These are phyloP conservation scores for Lepidurus arcticus DNA, from an alignment of 1,140 invertebrate species.

Conservation along the genomic window DNA sequence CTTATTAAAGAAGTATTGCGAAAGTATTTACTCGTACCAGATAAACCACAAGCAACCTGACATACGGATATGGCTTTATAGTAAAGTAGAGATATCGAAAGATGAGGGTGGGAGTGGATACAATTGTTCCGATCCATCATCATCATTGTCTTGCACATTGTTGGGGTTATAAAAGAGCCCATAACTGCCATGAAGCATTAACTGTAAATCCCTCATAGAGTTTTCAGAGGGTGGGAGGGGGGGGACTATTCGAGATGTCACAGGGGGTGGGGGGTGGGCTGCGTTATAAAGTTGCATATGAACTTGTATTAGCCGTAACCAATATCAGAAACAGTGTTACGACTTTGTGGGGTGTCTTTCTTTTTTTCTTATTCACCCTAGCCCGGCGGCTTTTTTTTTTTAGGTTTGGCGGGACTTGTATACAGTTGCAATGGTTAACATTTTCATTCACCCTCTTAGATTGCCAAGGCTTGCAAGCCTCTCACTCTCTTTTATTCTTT, in stretches of 20 bases:
- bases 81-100: background rate
- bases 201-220: background rate
- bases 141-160: constrained; percentile 13
- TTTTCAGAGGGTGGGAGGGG: background rate
- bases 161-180: background rate
- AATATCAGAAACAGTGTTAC: background rate
- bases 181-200: constrained; percentile 22
- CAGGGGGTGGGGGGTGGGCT: background rate
- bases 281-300: background rate
- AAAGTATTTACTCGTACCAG: too few species aligned
- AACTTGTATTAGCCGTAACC: constrained; percentile 18
- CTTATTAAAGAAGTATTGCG: too few species aligned
- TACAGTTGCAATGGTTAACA: background rate
- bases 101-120: background rate
- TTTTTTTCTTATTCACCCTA: background rate
- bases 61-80: background rate
- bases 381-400: background rate
- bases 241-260: background rate
- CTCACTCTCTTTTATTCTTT: background rate
- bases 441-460: background rate
- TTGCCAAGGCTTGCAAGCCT: background rate
- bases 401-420: background rate
- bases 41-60: background rate
- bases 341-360: background rate
- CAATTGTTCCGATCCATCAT: constrained; percentile 19